These are phyloP conservation scores for Limnephilus rhombicus DNA, from an alignment of 2,888 invertebrate species.

Conservation along the genomic window DNA sequence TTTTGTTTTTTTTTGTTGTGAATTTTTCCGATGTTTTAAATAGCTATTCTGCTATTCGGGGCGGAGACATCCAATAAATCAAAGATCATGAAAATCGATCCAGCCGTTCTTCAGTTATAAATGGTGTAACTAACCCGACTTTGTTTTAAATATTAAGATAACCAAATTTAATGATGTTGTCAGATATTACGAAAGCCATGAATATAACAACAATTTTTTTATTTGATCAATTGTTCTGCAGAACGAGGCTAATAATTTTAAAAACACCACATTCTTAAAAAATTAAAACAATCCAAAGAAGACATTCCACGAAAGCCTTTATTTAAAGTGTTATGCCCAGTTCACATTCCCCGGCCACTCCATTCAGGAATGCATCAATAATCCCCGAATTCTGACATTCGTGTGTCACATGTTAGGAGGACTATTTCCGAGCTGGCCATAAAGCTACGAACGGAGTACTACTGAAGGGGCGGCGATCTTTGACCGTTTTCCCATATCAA, in stretches of 20 bases:
- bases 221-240: background rate
- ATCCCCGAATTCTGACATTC: slow-evolving; percentile 54
- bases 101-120: too few species aligned
- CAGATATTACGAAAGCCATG: too few species aligned
- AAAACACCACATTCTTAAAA: background rate
- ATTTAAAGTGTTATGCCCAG: background rate
- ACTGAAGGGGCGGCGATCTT: slow-evolving; percentile 48
- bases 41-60: too few species aligned
- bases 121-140: too few species aligned
- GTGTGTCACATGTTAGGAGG: slow-evolving; percentile 63
- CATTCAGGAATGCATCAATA: slow-evolving; percentile 34
- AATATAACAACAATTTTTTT: too few species aligned
- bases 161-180: too few species aligned
- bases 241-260: background rate
- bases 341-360: slow-evolving; percentile 13
- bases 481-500: slow-evolving; percentile 63
- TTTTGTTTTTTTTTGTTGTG: too few species aligned
- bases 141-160: too few species aligned
- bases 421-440: slow-evolving; percentile 48
- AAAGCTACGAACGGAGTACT: background rate
- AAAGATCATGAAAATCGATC: too few species aligned
- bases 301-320: background rate
- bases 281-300: background rate
- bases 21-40: too few species aligned
- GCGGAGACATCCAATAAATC: too few species aligned